Base-by-base conservation (phyloP, 2,113 vertebrate genomes). In the Trichechus manatus region DNA sequence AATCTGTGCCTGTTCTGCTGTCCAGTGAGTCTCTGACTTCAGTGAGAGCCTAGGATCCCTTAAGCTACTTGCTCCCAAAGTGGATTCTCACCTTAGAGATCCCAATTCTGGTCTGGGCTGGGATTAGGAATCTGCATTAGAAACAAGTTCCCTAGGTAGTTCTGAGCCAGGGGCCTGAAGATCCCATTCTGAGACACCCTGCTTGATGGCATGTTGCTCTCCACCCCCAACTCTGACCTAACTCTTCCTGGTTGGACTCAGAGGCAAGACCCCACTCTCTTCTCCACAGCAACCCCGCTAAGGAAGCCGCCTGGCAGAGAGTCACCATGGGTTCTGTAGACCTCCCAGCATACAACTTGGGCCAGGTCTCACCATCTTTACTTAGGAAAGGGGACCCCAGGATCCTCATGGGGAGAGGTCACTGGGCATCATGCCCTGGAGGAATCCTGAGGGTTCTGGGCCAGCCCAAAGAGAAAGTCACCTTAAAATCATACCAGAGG, bases 391-490 rank as follows among this genome's bases (percentile, higher is more conserved):
- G 23, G 39, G 75, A 31, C 29, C 23, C 23, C 31, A 15, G 22
- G 42, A 20, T 59, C 33, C 33, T 72, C 42, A n/a, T 9, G 31
- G 53, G 66, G 61, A 33, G 29, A 96, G 14, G 39, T 7, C 25
- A 79, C 68, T 39, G 19, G 39, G 4, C 20, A 79, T 68, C 42
- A 47, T 25, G 20, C 14, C 88, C 20, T 39, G 63, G 63, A 64
- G 53, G 50, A 33, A 86, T n/a, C 59, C 50, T 68, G 50, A 47
- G 33, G 68, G 53, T 75, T 89, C 70, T 64, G 93, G 75, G 72
- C 6, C 85, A 85, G 53, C 47, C 39, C 68, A 53, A 96, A 53
- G 72, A 96, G 56, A 82, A 88, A 91, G 77, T 27, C 29, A 75
- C 11, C 29, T 95, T 72, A 83, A 83, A 94, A 80, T 89, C 56